Evolutionary conservation across 2,113 vertebrate genomes (phyloP).

Genomic region (Anser cygnoides): DNA sequence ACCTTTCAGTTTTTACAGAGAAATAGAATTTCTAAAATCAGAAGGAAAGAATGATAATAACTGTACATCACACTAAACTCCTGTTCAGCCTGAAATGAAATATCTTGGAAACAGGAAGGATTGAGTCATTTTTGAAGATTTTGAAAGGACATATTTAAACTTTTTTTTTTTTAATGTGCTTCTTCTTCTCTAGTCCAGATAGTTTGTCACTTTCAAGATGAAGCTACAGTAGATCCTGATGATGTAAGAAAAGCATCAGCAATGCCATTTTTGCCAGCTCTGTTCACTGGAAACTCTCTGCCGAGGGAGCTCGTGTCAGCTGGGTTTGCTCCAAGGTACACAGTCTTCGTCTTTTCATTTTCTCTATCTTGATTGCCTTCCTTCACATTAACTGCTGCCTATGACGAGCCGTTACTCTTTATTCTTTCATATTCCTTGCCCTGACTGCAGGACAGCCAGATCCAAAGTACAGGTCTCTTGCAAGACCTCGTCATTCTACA

Average conservation of each 20-base stretch:
- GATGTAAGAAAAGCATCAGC: background rate
- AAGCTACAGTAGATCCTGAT: background rate
- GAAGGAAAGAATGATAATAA: background rate
- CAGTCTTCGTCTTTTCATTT: background rate
- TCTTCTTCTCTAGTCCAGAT: background rate
- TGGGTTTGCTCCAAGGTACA: background rate
- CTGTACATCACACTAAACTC: background rate
- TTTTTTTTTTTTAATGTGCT: background rate
- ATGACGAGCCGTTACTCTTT: background rate
- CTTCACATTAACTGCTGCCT: background rate
- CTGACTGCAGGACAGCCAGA: background rate
- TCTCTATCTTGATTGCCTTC: background rate
- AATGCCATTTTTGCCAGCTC: background rate
- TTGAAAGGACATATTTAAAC: background rate
- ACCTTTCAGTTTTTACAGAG: background rate
- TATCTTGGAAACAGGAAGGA: background rate
- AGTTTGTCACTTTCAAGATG: background rate
- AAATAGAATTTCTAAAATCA: conserved; percentile 4
- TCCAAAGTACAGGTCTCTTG: background rate
- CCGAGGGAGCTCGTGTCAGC: accelerated
- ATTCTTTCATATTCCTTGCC: background rate
- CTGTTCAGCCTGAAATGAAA: background rate
- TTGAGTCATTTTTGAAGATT: background rate
- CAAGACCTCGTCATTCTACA: background rate
- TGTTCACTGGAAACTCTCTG: accelerated